A percentile compares a stretch with the other conserved stretches of the same genome.
Evolutionary conservation across 2,888 invertebrate species (phyloP).

Genomic region (Tipula confusa): DNA sequence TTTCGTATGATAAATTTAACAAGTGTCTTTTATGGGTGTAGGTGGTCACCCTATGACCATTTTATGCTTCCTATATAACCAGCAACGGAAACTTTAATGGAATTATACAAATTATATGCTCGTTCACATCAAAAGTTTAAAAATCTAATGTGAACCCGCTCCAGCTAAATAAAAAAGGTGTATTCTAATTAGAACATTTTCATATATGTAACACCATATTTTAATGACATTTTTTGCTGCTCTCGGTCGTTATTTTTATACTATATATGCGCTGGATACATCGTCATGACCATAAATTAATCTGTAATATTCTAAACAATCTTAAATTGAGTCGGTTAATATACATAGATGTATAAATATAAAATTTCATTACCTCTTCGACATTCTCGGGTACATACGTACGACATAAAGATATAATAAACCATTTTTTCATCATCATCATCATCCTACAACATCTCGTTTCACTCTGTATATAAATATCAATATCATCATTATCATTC

Average conservation of each 20-base stretch:
- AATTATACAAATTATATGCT: no score
- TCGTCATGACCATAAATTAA: not conserved
- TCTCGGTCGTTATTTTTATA: no score
- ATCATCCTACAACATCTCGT: not conserved
- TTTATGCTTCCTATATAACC: no score
- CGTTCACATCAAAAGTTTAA: no score
- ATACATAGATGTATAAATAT: not conserved
- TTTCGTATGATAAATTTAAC: no score
- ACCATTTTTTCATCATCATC: not conserved
- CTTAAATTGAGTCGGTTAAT: not conserved
- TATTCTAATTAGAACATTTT: not conserved
- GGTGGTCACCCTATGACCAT: no score
- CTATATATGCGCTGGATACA: no score
- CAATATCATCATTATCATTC: not conserved
- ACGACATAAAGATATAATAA: not conserved
- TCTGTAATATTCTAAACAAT: not conserved
- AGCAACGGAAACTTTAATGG: no score
- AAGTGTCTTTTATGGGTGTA: no score
- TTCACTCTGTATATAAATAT: not conserved
- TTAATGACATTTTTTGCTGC: not conserved
- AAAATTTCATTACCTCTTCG: conserved; percentile 12
- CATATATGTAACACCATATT: not conserved
- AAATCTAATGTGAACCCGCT: no score
- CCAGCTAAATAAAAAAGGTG: no score
- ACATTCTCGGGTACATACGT: not conserved